Percentiles rank a stretch among this genome's conserved stretches.
Conservation (phyloP, 2,113 vertebrate genomes). For the Irena cyanogastra region DNA sequence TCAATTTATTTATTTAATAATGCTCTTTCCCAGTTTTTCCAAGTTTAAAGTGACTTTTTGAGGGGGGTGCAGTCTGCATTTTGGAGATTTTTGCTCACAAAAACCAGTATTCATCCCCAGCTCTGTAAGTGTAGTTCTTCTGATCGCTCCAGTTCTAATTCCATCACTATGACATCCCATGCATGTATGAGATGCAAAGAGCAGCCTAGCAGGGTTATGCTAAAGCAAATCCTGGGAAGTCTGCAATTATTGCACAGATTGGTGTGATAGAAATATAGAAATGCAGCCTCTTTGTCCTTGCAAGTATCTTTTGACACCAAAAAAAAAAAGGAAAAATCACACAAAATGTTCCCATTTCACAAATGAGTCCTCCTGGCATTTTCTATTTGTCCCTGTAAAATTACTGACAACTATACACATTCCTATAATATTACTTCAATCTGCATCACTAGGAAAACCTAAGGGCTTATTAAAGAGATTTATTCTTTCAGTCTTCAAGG, state of each 20-base stretch:
- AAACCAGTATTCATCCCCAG: not conserved
- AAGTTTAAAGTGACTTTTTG: not conserved
- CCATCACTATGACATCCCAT: not conserved
- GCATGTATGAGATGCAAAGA: not conserved
- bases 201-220: not conserved
- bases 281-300: conserved; percentile 47
- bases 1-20: not conserved
- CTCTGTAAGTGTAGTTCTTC: not conserved
- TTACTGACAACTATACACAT: conserved; percentile 65
- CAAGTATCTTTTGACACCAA: not conserved
- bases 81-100: not conserved
- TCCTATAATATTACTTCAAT: conserved; percentile 61
- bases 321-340: not conserved
- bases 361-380: conserved; percentile 48
- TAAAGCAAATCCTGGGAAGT: not conserved
- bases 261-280: not conserved
- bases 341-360: conserved; percentile 29
- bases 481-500: conserved; percentile 51
- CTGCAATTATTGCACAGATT: not conserved
- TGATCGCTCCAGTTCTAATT: not conserved
- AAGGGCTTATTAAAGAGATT: conserved; percentile 68
- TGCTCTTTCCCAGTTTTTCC: not conserved
- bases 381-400: conserved; percentile 28
- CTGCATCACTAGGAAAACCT: conserved; percentile 39
- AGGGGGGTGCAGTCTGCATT: not conserved